These are phyloP conservation scores for Cataglyphis albicans DNA, from an alignment of 2,888 invertebrate species.

Conservation along the genomic window DNA sequence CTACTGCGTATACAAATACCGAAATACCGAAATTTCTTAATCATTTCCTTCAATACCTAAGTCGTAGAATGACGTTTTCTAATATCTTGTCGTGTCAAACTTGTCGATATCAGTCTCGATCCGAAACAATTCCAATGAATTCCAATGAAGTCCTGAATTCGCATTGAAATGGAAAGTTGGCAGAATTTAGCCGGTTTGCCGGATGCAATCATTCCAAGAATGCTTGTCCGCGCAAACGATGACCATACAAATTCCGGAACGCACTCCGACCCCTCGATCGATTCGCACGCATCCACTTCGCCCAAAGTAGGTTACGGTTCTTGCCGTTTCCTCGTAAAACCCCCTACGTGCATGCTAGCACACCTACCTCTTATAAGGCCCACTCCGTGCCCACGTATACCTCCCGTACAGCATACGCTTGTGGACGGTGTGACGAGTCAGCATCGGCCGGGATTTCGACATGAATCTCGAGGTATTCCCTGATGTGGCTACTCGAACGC, in stretches of 20 bases:
- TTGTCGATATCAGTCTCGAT: neutral
- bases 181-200: slow-evolving; percentile 39
- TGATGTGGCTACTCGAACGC: slow-evolving; percentile 63
- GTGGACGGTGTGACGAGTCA: slow-evolving; percentile 74
- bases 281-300: slow-evolving; percentile 22
- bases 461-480: slow-evolving; percentile 74
- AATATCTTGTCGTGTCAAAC: neutral
- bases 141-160: slow-evolving; percentile 39
- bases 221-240: slow-evolving; percentile 58
- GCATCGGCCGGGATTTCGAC: slow-evolving; percentile 76
- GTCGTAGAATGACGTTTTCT: neutral
- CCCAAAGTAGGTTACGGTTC: slow-evolving; percentile 73
- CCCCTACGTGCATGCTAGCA: slow-evolving; percentile 68
- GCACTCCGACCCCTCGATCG: neutral
- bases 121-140: slow-evolving; percentile 12
- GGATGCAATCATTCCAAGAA: slow-evolving; percentile 50
- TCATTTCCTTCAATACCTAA: neutral
- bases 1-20: neutral
- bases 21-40: neutral
- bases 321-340: slow-evolving; percentile 70
- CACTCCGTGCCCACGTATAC: slow-evolving; percentile 66
- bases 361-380: slow-evolving; percentile 67
- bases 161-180: slow-evolving; percentile 49
- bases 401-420: slow-evolving; percentile 40
- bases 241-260: slow-evolving; percentile 70